phyloP scores from a whole-genome alignment of 2,113 vertebrate genomes.

The Amphiprion percula region DNA sequence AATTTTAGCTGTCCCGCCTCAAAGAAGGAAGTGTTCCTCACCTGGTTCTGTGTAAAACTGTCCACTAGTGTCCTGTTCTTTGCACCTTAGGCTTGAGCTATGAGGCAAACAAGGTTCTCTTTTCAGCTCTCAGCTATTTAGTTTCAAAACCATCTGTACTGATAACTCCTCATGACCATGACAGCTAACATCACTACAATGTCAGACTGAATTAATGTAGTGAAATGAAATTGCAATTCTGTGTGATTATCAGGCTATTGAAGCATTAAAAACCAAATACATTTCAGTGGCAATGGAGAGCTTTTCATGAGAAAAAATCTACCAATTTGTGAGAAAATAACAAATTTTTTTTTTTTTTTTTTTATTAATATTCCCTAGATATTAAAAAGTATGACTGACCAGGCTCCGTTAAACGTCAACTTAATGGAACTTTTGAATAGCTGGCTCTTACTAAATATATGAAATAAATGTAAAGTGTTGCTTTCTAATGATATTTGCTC shows the following conservation, averaged over 20 bases:
- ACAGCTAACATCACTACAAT: background rate
- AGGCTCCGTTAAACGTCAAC: background rate
- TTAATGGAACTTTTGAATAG: constrained; percentile 22
- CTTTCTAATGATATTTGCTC: constrained; percentile 27
- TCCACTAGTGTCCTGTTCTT: background rate
- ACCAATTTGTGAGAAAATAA: background rate
- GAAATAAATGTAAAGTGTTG: constrained; percentile 19
- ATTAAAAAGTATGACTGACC: constrained; percentile 1
- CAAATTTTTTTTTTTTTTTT: background rate
- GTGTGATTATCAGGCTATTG: constrained; percentile 1
- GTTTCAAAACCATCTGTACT: background rate
- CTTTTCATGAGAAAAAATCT: constrained; percentile 5
- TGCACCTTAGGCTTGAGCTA: background rate
- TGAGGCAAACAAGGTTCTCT: background rate
- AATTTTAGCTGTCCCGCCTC: background rate
- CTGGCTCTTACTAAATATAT: constrained; percentile 4
- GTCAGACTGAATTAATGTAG: background rate
- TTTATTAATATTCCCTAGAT: background rate
- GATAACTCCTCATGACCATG: background rate
- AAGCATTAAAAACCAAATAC: background rate
- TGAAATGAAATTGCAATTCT: background rate
- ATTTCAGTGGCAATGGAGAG: constrained; percentile 20
- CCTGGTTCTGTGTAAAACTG: background rate
- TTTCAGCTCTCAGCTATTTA: background rate
- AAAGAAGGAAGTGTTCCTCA: background rate